Base-by-base conservation (phyloP, 1,140 invertebrate genomes). In the Caenorhabditis latens region DNA sequence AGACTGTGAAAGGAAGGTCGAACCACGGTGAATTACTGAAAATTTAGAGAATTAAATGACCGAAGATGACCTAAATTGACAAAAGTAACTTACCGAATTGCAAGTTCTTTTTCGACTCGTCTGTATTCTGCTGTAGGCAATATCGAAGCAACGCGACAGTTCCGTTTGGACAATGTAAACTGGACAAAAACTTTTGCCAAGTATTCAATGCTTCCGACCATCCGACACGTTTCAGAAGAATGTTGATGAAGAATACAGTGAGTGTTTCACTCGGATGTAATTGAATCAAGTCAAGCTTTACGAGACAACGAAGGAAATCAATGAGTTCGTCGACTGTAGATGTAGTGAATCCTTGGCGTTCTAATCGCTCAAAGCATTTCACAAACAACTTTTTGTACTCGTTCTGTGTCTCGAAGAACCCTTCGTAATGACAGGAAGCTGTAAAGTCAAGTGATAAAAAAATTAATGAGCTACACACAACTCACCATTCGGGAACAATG, bases 321-420 rank as follows among this genome's bases (percentile, higher is more conserved):
- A 79, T 79, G 19, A 79, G 46, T 14, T 79, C 71, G 13, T 79
- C 71, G 19, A 79, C 71, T 13, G 71, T 79, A 4, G 46, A 11
- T 19, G 46, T 48, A 11, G 43, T 79, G n/a, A 79, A 53, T 24
- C 71, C 71, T 50, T 50, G 71, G 0, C 21, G 19, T 79, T 79
- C 71, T 13, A 50, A n/a, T 13, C 71, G 43, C n/a, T 79, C 71
- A 21, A 79, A 79, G n/a, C 71, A 79, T 42, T 79, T 79, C 7
- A 24, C 71, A 50, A 79, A 79, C 5, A 79, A n/a, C 46, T 79
- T 79, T n/a, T 79, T 79, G 42, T 79, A 79, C 46, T 79, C 71
- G 46, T 48, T 79, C 50, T 79, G 71, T 1, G 71, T 79, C 21
- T 79, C 71, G 9, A 79, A 79, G 42, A 79, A 79, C 24, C 71